Conservation (phyloP, 2,113 vertebrate genomes). For the Connochaetes taurinus region DNA sequence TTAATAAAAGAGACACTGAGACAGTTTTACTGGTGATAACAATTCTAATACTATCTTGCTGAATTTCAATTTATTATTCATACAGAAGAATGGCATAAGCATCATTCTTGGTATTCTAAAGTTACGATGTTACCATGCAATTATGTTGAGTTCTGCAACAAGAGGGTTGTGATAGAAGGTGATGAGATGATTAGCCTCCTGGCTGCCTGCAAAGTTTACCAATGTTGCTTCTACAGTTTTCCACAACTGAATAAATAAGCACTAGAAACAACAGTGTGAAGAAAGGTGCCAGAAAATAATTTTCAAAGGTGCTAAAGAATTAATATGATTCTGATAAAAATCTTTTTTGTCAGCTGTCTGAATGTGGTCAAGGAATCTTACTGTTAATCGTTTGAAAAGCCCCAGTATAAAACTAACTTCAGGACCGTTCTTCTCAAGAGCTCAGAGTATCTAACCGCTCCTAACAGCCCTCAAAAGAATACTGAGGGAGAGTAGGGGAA, state of each 20-base stretch:
- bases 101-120: not conserved
- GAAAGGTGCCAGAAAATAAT: not conserved
- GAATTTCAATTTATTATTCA: not conserved
- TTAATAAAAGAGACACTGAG: constrained; percentile 28
- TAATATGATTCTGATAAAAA: constrained; percentile 24
- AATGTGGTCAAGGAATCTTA: constrained; percentile 19
- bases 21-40: not conserved
- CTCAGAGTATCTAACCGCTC: not conserved
- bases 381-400: not conserved
- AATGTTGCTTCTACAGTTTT: not conserved
- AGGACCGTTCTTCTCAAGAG: constrained; percentile 23
- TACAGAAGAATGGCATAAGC: not conserved
- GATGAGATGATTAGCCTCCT: not conserved
- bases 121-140: not conserved
- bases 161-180: not conserved
- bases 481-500: not conserved
- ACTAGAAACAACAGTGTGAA: not conserved
- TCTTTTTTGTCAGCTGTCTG: not conserved
- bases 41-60: constrained; percentile 3
- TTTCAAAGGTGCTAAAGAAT: constrained; percentile 25
- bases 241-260: not conserved
- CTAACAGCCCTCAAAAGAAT: not conserved
- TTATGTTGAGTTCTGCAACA: not conserved
- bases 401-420: constrained; percentile 39
- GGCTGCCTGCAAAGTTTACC: not conserved